These are phyloP conservation scores for Hydrolagus affinis DNA, from an alignment of 2,113 vertebrate species.

Conservation along the genomic window DNA sequence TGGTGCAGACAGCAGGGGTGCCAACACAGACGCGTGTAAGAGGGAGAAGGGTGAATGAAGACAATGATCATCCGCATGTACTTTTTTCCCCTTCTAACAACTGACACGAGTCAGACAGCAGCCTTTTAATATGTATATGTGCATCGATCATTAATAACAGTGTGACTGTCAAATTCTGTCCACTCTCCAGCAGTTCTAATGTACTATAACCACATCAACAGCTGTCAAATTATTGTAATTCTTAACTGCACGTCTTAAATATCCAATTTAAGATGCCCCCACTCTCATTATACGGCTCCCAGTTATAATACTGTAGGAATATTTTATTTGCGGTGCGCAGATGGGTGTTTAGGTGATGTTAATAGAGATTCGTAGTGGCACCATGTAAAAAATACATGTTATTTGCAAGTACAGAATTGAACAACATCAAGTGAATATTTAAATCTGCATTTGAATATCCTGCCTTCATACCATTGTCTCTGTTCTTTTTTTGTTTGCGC, in stretches of 20 bases:
- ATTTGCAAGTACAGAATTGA: no score
- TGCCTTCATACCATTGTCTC: background rate
- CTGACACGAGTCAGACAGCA: background rate
- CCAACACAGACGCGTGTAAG: background rate
- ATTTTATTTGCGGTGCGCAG: background rate
- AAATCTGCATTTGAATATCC: background rate
- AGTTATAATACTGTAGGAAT: background rate
- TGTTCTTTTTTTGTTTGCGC: background rate
- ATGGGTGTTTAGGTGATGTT: background rate
- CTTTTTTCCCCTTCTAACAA: background rate
- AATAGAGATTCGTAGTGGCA: background rate
- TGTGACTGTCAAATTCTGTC: background rate
- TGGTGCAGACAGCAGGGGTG: background rate
- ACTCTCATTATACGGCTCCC: no score
- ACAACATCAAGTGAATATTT: background rate
- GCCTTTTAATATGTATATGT: background rate
- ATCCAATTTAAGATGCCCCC: background rate
- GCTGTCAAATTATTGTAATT: background rate
- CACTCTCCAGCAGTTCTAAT: background rate
- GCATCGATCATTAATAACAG: background rate
- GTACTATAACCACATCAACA: background rate
- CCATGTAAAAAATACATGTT: background rate
- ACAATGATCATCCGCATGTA: background rate
- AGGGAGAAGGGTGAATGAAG: background rate
- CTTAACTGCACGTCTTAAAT: background rate